Conservation (phyloP, 2,113 vertebrate genomes). For the Athene noctua region DNA sequence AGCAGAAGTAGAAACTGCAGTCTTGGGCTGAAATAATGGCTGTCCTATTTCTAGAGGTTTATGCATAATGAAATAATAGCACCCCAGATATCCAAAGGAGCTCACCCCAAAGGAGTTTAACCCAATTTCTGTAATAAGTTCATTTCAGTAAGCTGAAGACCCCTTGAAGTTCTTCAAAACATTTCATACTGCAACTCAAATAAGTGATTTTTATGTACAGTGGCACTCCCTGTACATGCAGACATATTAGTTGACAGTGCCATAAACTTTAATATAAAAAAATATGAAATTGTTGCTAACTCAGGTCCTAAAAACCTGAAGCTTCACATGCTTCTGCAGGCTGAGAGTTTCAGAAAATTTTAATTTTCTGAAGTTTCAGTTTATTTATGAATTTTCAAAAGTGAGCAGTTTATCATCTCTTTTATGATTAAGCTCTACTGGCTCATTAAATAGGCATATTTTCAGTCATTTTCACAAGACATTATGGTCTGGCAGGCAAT, state of each 20-base stretch:
- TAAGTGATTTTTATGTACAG: neutral
- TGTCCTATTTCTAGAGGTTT: neutral
- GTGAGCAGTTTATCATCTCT: neutral
- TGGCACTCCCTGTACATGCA: neutral
- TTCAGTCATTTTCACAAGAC: neutral
- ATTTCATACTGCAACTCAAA: neutral
- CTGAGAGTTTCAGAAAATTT: neutral
- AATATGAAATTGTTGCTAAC: neutral
- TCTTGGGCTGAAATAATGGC: neutral
- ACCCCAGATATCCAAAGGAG: neutral
- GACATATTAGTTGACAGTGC: neutral
- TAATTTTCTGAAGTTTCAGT: neutral
- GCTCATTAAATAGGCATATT: neutral
- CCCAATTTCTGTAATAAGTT: neutral
- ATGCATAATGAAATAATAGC: neutral
- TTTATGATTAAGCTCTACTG: neutral
- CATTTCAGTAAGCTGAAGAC: neutral
- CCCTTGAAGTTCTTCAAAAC: neutral
- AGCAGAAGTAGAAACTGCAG: neutral
- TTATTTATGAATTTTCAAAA: neutral
- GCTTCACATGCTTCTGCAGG: neutral
- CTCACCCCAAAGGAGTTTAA: neutral
- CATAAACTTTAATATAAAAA: neutral
- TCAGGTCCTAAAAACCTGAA: neutral
- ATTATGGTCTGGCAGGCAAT: neutral